Percentiles rank a stretch among this genome's conserved stretches.
These are phyloP conservation scores for Harpalus rubripes DNA, from an alignment of 2,888 invertebrate genomes.

Conservation along the genomic window DNA sequence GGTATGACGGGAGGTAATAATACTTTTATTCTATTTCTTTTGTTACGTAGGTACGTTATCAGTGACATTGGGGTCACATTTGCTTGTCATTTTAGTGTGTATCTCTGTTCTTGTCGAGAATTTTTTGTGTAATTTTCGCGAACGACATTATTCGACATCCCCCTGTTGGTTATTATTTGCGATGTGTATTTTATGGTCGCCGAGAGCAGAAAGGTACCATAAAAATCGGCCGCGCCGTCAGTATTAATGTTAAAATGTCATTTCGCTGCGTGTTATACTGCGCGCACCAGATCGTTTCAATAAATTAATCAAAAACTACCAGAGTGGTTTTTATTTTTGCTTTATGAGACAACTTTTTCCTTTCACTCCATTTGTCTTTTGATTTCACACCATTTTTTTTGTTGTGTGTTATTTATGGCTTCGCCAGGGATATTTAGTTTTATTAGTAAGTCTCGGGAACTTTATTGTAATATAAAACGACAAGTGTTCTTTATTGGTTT, in stretches of 20 bases:
- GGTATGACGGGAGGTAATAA: no score
- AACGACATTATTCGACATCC: background rate
- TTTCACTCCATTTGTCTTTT: slow-evolving; percentile 11
- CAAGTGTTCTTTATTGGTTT: background rate
- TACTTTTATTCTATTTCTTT: no score
- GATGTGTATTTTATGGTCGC: slow-evolving; percentile 57
- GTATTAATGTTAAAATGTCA: slow-evolving; percentile 64
- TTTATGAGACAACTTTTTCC: slow-evolving; percentile 9
- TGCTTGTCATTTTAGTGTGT: background rate
- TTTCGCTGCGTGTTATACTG: slow-evolving; percentile 40
- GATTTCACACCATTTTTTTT: background rate
- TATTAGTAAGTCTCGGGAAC: background rate
- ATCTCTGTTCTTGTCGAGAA: background rate
- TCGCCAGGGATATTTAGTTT: background rate
- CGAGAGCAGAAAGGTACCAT: slow-evolving; percentile 48
- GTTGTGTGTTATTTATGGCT: background rate
- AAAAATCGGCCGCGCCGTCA: slow-evolving; percentile 58
- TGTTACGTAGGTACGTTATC: no score
- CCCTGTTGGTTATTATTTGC: slow-evolving; percentile 55
- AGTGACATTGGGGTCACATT: no score
- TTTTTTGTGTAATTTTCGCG: slow-evolving; percentile 22
- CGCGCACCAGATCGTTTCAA: slow-evolving; percentile 52
- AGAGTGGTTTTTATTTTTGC: slow-evolving; percentile 24
- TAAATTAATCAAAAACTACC: slow-evolving; percentile 56
- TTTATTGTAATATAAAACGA: slow-evolving; percentile 7